Evolutionary conservation across 2,113 vertebrate species (phyloP).

Genomic region (Callionymus lyra): DNA sequence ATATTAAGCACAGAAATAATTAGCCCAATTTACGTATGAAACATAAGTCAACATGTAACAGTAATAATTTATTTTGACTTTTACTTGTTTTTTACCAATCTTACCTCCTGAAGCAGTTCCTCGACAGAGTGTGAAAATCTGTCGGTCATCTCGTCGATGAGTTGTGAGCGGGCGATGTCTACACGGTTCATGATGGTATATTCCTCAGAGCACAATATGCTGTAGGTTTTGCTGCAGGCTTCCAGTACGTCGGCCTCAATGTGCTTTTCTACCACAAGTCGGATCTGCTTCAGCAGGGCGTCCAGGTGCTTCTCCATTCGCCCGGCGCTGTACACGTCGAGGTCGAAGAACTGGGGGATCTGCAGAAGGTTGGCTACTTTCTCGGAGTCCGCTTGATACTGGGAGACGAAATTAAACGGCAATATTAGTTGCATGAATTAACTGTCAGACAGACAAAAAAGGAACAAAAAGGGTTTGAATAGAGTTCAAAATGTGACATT

Average conservation of each 20-base stretch:
- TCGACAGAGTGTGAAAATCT: conserved; percentile 92
- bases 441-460: too few species aligned
- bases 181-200: conserved; percentile 99
- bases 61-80: too few species aligned
- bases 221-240: conserved; percentile 98
- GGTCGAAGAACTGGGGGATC: conserved; percentile 94
- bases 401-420: neutral
- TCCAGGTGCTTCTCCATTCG: conserved; percentile 99
- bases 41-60: too few species aligned
- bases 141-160: conserved; percentile 95
- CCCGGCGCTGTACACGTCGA: conserved; percentile 96
- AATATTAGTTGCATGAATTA: too few species aligned
- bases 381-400: conserved; percentile 96
- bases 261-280: conserved; percentile 97
- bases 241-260: conserved; percentile 92
- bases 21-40: too few species aligned
- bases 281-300: conserved; percentile 92
- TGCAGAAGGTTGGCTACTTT: conserved; percentile 97
- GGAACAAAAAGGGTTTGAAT: too few species aligned
- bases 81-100: too few species aligned
- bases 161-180: conserved; percentile 94
- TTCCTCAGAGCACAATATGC: conserved; percentile 96
- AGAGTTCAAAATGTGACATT: too few species aligned
- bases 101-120: conserved; percentile 91
- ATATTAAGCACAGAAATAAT: too few species aligned